Base-by-base conservation (phyloP, 1,140 invertebrate species). In the Tetranychus cinnabarinus region DNA sequence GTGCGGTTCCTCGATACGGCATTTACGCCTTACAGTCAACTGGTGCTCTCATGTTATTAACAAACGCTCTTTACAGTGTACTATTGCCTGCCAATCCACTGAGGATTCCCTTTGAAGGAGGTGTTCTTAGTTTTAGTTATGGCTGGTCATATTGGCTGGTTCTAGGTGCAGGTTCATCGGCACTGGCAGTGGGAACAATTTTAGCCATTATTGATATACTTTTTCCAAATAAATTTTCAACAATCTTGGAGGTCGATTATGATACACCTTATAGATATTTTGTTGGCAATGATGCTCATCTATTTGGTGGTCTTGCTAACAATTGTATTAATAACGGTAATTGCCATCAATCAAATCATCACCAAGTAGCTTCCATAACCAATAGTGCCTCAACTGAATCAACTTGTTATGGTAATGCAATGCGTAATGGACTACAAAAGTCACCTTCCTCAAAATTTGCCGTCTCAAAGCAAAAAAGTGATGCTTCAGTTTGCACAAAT, bases 121-220 rank as follows among this genome's bases (percentile, higher is more conserved):
- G 64, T 0, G 78, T 80, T 60, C 74, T 93, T 46, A 76, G 81
- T 63, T 91, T 93, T 70, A 75, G 78, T 31, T 82, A 88, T 52
- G 90, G 90, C 33, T 93, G 88, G 85, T 89, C 86, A 72, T 97
- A 85, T 74, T 96, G 87, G 84, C 75, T 95, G 36, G 80, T 90
- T 33, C 72, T 95, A 0, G 77, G 84, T 48, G 83, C 88, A 67
- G 86, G 86, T 58, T 74, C 80, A 54, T 72, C 84, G 34, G 86
- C 85, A 68, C 68, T 86, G 6, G 70, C 84, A 34, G 78, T 80
- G 1, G 88, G 88, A 3, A 70, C 84, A 2, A 70, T 86, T 33
- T 86, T 90, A 61, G 82, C 85, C 2, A 78, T 81, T 0, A 77
- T 90, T 34, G 88, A 92, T 70, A 42, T 42, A 6, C 10, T 42